A percentile compares a stretch with the other conserved stretches of the same genome.
phyloP scores from a whole-genome alignment of 2,113 vertebrate genomes.

The Ptilorrhoa leucosticta region DNA sequence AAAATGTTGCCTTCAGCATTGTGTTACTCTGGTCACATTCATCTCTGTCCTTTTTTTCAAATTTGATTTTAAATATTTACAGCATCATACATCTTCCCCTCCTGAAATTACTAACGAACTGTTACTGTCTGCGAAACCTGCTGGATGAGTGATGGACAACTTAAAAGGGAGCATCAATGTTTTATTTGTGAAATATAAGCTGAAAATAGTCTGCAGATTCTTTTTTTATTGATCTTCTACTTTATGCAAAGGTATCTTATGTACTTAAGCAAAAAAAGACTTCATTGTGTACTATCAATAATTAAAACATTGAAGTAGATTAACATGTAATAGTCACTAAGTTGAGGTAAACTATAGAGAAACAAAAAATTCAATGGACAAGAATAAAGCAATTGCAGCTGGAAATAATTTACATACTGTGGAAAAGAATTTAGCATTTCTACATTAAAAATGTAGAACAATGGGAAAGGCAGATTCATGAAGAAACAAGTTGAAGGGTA shows the following conservation, averaged over 20 bases:
- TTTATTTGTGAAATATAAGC: slow-evolving; percentile 97
- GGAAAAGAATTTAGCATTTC: neutral
- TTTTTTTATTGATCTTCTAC: slow-evolving; percentile 64
- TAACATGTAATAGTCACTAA: neutral
- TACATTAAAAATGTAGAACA: neutral
- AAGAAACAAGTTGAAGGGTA: neutral
- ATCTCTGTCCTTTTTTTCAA: slow-evolving; percentile 99
- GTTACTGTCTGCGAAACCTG: slow-evolving; percentile 93
- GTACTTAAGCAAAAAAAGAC: slow-evolving; percentile 49
- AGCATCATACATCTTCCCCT: slow-evolving; percentile 94
- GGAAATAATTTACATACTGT: neutral
- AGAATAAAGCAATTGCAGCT: neutral
- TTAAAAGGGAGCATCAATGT: slow-evolving; percentile 98
- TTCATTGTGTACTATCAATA: slow-evolving; percentile 31
- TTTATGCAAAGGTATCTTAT: slow-evolving; percentile 24
- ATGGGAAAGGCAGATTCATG: neutral
- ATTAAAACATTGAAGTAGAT: slow-evolving; percentile 32
- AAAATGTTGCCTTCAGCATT: slow-evolving; percentile 76
- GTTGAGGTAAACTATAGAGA: neutral
- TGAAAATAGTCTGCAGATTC: slow-evolving; percentile 77
- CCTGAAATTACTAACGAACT: slow-evolving; percentile 97
- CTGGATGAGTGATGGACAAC: slow-evolving; percentile 93
- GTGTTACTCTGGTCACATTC: slow-evolving; percentile 78
- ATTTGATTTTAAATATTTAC: slow-evolving; percentile 99
- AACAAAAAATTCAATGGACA: neutral